Evolutionary conservation across 1,140 invertebrate genomes (phyloP).

Genomic region (Gryllus bimaculatus): DNA sequence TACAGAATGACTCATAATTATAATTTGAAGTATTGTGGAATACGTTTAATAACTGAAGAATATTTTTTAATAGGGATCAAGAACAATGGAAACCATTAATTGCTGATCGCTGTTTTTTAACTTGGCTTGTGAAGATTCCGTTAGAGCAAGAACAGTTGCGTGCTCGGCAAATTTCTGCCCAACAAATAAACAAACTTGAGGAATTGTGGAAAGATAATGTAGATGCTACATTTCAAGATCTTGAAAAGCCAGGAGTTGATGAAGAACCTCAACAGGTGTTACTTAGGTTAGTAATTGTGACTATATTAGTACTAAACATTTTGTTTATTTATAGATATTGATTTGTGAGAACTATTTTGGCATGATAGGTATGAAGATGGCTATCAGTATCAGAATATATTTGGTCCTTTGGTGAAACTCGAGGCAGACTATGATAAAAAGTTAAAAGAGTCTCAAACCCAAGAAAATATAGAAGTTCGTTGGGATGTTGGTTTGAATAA

Average conservation of each 20-base stretch:
- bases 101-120: conserved; percentile 87
- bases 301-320: not conserved
- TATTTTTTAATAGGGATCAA: conserved; percentile 57
- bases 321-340: not conserved
- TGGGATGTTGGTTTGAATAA: conserved; percentile 99
- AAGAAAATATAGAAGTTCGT: conserved; percentile 95
- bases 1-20: too few relatives aligned
- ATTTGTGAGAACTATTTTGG: not conserved
- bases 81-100: conserved; percentile 98
- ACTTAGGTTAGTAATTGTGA: conserved; percentile 35
- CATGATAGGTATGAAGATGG: conserved; percentile 83
- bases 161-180: conserved; percentile 88
- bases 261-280: conserved; percentile 94
- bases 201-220: conserved; percentile 98
- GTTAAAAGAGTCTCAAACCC: conserved; percentile 95
- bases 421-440: conserved; percentile 99
- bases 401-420: conserved; percentile 91
- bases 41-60: too few relatives aligned
- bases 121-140: conserved; percentile 95
- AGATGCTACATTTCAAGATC: conserved; percentile 93
- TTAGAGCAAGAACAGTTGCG: conserved; percentile 91
- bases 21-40: too few relatives aligned
- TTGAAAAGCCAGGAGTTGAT: conserved; percentile 95
- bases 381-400: conserved; percentile 98
- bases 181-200: conserved; percentile 96